Evolutionary conservation across 2,888 invertebrate species (phyloP), one percentile per base, ranked within the genome.

Genomic region (Craniophora ligustri): DNA sequence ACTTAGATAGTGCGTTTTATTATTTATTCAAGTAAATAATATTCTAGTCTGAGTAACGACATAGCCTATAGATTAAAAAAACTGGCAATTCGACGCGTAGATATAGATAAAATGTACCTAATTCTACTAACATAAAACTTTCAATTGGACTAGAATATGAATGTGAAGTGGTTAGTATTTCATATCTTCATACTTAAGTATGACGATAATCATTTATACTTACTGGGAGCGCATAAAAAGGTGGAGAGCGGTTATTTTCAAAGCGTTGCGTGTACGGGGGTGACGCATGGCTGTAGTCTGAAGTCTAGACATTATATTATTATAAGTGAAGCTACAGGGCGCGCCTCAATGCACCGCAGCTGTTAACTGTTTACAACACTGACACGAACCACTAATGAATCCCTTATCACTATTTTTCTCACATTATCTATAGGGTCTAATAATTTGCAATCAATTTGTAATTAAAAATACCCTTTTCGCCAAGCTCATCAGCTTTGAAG

Each of bases 261-360:
- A 87, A 87, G 85, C 79, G 72, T 90, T 88, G 91, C 90, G 90
- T 89, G 91, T 85, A 86, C 68, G 72, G 62, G 88, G 86, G 89
- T 86, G 89, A 88, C 89, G 89, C 88, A 87, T 81, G 73, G 76
- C 75, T 74, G 66, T 69, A 75, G 85, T 84, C 76, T 77, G 64
- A 59, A 76, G 88, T 86, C 88, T 87, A 87, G 86, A 86, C 89
- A 80, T 81, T 81, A 82, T 84, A 84, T 81, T 80, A 79, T 79
- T 73, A 72, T 67, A 71, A 68, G 62, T 62, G 59, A 55, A 64
- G 53, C 41, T 59, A 61, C 48, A 63, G 53, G 53, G 60, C 62
- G 76, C 67, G 74, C 81, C 79, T 85, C 86, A 86, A 82, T 87
- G 85, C 88, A 78, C 78, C 72, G 79, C 88, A 85, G 85, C 86